phyloP scores from a whole-genome alignment of 2,113 vertebrate genomes.

The Odontesthes bonariensis region DNA sequence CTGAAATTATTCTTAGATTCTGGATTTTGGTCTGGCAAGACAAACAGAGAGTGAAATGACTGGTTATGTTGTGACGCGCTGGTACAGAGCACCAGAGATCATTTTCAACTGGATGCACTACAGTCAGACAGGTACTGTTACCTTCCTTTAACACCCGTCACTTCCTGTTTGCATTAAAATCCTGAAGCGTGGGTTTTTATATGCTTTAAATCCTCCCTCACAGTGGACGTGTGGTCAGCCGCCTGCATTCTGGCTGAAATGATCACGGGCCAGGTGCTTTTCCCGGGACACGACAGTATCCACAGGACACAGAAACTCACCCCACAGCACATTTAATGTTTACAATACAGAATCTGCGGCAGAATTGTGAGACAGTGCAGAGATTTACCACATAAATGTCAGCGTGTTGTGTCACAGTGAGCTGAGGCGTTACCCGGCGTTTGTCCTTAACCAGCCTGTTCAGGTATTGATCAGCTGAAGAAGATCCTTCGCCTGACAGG shows the following conservation, averaged over 20 bases:
- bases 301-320: constrained; percentile 40
- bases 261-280: constrained; percentile 84
- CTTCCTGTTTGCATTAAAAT: neutral
- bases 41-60: constrained; percentile 87
- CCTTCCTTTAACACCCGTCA: neutral
- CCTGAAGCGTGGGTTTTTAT: too few relatives aligned
- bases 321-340: neutral
- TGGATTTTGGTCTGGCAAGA: constrained; percentile 88
- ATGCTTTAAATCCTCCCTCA: neutral
- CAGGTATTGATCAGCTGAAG: constrained; percentile 86
- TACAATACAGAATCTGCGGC: neutral
- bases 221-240: constrained; percentile 88
- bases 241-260: constrained; percentile 88
- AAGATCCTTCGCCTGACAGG: constrained; percentile 84
- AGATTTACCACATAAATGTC: neutral
- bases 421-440: neutral
- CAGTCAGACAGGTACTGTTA: constrained; percentile 81
- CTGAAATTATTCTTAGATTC: constrained; percentile 72
- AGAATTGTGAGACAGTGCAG: neutral
- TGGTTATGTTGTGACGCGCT: constrained; percentile 87
- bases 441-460: constrained; percentile 58
- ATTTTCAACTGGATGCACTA: constrained; percentile 91
- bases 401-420: too few relatives aligned
- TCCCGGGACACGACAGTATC: constrained; percentile 88
- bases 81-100: constrained; percentile 87